phyloP scores from a whole-genome alignment of 2,113 vertebrate species.

The Colistium nudipinnis region DNA sequence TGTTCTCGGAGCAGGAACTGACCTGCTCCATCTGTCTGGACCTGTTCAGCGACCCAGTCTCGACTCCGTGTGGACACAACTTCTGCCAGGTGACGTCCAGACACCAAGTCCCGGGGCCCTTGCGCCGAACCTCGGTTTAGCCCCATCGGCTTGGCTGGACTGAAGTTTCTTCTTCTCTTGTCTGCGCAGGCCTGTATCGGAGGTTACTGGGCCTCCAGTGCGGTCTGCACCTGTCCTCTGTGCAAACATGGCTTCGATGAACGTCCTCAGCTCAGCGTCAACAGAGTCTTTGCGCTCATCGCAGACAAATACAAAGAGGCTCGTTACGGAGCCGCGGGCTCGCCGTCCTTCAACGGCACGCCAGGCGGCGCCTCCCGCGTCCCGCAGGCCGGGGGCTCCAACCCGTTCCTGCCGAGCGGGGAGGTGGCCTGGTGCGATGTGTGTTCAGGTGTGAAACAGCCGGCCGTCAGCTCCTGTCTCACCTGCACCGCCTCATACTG shows the following conservation, averaged over 20 bases:
- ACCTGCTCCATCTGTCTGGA: conserved; percentile 84
- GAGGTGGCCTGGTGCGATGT: conserved; percentile 77
- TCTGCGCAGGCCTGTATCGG: conserved; percentile 68
- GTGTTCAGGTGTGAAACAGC: conserved; percentile 75
- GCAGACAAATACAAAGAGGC: conserved; percentile 74
- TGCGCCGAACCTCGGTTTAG: too few species aligned
- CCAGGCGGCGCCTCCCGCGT: rapidly evolving
- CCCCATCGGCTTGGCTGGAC: too few species aligned
- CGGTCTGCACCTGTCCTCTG: conserved; percentile 73
- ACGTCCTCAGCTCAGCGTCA: conserved; percentile 79
- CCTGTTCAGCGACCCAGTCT: conserved; percentile 78
- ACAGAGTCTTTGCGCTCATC: conserved; percentile 80
- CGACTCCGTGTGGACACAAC: conserved; percentile 84
- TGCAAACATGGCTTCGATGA: conserved; percentile 73
- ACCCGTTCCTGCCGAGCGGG: conserved; percentile 18
- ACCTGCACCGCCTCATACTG: conserved; percentile 84
- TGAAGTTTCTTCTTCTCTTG: neutral
- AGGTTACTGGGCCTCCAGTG: conserved; percentile 76
- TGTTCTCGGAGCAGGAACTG: conserved; percentile 80
- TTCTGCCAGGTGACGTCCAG: conserved; percentile 78
- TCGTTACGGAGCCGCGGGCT: conserved; percentile 47
- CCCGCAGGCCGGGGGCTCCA: rapidly evolving
- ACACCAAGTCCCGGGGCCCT: too few species aligned
- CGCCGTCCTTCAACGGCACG: rapidly evolving
- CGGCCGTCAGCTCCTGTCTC: conserved; percentile 79